Conservation (phyloP, 2,797 vertebrate genomes). For the Trichosurus vulpecula region DNA sequence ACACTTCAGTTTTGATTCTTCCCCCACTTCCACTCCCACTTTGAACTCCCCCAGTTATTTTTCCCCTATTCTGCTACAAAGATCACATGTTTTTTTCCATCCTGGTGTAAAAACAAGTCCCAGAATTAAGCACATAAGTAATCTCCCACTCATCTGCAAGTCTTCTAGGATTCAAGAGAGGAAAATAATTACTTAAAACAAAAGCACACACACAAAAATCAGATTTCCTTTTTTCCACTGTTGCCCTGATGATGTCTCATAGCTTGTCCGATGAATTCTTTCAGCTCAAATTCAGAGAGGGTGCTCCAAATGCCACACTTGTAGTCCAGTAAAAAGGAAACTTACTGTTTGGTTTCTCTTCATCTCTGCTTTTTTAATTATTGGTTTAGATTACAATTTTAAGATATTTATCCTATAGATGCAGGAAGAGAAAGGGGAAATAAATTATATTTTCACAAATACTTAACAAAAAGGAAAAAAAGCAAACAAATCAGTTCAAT, state of each 20-base stretch:
- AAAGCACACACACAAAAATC: slow-evolving; percentile 60
- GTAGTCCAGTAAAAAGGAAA: slow-evolving; percentile 78
- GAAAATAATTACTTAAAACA: slow-evolving; percentile 73
- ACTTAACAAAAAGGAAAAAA: slow-evolving; percentile 59
- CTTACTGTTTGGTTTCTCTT: slow-evolving; percentile 41
- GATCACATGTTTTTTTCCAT: slow-evolving; percentile 74
- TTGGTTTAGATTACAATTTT: slow-evolving; percentile 72
- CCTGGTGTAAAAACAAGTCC: slow-evolving; percentile 75
- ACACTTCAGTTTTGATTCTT: slow-evolving; percentile 64
- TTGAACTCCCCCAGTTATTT: slow-evolving; percentile 41
- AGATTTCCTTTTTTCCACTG: slow-evolving; percentile 68
- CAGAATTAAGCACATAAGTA: slow-evolving; percentile 78
- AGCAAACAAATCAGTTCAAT: slow-evolving; percentile 68
- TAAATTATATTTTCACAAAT: slow-evolving; percentile 62
- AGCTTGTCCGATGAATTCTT: slow-evolving; percentile 67
- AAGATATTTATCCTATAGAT: slow-evolving; percentile 77
- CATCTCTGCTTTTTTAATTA: slow-evolving; percentile 68
- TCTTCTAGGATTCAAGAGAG: slow-evolving; percentile 75
- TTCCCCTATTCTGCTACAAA: slow-evolving; percentile 75
- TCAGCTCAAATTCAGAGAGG: slow-evolving; percentile 75
- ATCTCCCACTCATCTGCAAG: slow-evolving; percentile 70
- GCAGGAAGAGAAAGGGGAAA: slow-evolving; percentile 76
- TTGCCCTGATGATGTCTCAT: slow-evolving; percentile 65
- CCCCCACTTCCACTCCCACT: not conserved
- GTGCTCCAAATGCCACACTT: slow-evolving; percentile 74